Evolutionary conservation across 2,113 vertebrate species (phyloP).

Genomic region (Sclerurus mexicanus): DNA sequence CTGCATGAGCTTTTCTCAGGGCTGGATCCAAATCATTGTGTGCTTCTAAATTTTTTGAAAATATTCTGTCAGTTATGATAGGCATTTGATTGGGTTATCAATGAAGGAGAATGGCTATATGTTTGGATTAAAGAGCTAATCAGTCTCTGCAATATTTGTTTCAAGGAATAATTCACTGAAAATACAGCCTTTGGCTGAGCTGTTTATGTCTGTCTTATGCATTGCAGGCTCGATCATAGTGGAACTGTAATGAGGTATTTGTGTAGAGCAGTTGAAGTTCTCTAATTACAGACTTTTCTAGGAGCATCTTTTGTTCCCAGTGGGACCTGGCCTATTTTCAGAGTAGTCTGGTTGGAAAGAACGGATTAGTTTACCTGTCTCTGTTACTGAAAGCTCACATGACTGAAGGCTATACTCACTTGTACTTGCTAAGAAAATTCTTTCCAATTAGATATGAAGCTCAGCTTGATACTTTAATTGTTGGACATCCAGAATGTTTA

Average conservation of each 20-base stretch:
- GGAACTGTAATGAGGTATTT: conserved; percentile 29
- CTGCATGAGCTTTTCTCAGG: neutral
- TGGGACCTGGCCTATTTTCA: conserved; percentile 26
- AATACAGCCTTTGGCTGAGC: neutral
- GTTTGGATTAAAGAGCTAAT: neutral
- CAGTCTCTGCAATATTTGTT: neutral
- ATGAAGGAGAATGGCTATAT: neutral
- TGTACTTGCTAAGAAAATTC: conserved; percentile 1
- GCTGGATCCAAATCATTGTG: neutral
- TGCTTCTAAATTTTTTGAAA: neutral
- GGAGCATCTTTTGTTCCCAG: conserved; percentile 37
- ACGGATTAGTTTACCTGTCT: conserved; percentile 39
- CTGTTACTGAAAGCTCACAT: neutral
- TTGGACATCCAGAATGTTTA: neutral
- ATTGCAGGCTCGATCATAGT: conserved; percentile 15
- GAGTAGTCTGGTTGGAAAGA: neutral
- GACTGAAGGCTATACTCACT: neutral
- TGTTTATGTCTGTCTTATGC: conserved; percentile 7
- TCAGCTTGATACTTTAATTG: neutral
- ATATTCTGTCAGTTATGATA: neutral
- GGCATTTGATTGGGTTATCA: neutral
- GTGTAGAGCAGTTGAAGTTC: neutral
- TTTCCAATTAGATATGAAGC: neutral
- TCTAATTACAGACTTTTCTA: conserved; percentile 38
- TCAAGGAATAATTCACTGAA: neutral